A percentile compares a stretch with the other conserved stretches of the same genome.
These are phyloP conservation scores for Garra rufa DNA, from an alignment of 2,113 vertebrate species.

Conservation along the genomic window DNA sequence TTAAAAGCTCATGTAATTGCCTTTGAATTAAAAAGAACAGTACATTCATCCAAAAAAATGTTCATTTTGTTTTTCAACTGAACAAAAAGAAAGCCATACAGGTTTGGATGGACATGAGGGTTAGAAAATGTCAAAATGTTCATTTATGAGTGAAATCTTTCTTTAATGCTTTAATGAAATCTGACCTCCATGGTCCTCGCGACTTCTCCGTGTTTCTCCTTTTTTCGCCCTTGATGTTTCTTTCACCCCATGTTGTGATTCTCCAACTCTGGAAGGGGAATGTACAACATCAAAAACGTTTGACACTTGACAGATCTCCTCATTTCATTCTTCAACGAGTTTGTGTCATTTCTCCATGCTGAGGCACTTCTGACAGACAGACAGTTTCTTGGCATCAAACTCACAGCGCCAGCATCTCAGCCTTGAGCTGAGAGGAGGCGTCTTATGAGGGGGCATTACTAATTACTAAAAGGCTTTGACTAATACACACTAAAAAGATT, in stretches of 20 bases:
- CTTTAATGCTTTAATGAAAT: not conserved
- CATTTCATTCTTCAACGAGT: constrained; percentile 51
- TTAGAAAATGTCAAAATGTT: not conserved
- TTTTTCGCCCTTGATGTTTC: constrained; percentile 36
- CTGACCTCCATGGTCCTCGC: not conserved
- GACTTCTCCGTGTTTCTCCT: not conserved
- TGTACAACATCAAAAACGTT: constrained; percentile 42
- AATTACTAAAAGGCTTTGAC: not conserved
- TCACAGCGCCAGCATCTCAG: constrained; percentile 14
- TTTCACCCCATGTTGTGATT: constrained; percentile 14
- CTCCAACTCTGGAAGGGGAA: constrained; percentile 30
- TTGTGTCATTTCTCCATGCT: constrained; percentile 40
- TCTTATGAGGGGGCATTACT: not conserved
- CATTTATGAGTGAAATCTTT: not conserved
- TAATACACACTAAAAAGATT: constrained; percentile 9
- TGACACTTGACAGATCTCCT: constrained; percentile 54
- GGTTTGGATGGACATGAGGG: not conserved
- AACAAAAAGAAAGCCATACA: rapidly evolving
- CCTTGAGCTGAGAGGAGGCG: not conserved
- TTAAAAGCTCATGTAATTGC: not conserved
- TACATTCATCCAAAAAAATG: not conserved
- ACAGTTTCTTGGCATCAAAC: constrained; percentile 23
- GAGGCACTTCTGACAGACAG: constrained; percentile 45
- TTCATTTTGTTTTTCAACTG: not conserved
- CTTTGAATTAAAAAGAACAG: not conserved